A percentile compares a stretch with the other conserved stretches of the same genome.
These are phyloP conservation scores for Cyaniris semiargus DNA, from an alignment of 2,888 invertebrate species.

Conservation along the genomic window DNA sequence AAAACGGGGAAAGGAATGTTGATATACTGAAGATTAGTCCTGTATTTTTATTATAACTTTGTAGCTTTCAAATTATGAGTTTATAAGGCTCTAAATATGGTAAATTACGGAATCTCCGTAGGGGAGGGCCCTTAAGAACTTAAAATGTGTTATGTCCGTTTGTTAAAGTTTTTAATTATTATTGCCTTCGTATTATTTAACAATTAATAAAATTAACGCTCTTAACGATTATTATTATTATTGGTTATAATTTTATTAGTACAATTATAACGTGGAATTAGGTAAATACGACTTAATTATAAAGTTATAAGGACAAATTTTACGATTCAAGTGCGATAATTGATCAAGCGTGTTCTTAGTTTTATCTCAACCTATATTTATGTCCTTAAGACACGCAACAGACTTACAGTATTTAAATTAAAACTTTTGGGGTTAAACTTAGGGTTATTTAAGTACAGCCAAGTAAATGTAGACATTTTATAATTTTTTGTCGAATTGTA, in stretches of 20 bases:
- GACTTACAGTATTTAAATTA: not conserved
- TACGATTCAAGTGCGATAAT: conserved; percentile 22
- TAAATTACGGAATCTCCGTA: no score
- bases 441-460: not conserved
- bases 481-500: not conserved
- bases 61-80: no score
- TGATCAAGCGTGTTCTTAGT: conserved; percentile 23
- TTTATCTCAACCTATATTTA: conserved; percentile 24
- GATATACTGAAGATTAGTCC: no score
- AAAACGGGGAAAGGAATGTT: no score
- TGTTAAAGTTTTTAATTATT: not conserved
- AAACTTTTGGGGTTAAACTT: conserved; percentile 1
- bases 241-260: conserved; percentile 3
- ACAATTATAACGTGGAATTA: not conserved
- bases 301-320: conserved; percentile 29
- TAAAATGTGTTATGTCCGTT: not conserved
- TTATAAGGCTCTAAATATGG: no score
- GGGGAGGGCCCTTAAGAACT: no score
- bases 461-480: not conserved
- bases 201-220: conserved; percentile 12
- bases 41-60: no score
- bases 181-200: not conserved
- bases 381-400: conserved; percentile 24
- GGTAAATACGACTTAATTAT: conserved; percentile 27
- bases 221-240: conserved; percentile 8